phyloP scores from a whole-genome alignment of 2,797 vertebrate genomes.

The Dipus sagitta region DNA sequence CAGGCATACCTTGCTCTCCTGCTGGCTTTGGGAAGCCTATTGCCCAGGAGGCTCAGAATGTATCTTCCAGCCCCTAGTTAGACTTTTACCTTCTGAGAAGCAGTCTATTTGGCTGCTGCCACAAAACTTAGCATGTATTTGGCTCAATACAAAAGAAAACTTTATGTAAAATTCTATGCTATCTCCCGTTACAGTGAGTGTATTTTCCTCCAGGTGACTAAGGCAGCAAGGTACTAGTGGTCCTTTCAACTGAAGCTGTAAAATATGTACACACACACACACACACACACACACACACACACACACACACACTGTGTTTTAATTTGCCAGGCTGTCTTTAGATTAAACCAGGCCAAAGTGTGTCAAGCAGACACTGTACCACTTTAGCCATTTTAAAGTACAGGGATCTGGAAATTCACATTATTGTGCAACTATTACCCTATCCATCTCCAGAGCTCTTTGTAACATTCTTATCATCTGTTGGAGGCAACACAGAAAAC shows the following conservation, averaged over 20 bases:
- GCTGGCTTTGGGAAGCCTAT: neutral
- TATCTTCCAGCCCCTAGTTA: no score
- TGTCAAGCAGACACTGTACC: neutral
- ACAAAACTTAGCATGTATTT: neutral
- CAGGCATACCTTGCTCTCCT: fast-evolving
- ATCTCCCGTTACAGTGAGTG: neutral
- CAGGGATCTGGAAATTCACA: no score
- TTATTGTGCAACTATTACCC: no score
- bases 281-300: no score
- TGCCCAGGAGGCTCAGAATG: neutral
- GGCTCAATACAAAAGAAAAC: conserved; percentile 28
- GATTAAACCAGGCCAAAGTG: neutral
- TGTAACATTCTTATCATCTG: neutral
- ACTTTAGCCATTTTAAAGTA: neutral
- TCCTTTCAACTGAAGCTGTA: no score
- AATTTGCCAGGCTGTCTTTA: no score
- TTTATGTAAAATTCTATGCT: neutral
- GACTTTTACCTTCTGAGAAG: neutral
- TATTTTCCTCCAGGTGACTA: neutral
- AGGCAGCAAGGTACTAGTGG: neutral
- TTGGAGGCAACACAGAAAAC: neutral
- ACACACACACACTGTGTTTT: no score
- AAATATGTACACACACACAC: no score
- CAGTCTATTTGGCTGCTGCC: neutral
- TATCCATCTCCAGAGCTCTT: neutral